Conservation (phyloP, 2,888 invertebrate species). For the Muscina levida region DNA sequence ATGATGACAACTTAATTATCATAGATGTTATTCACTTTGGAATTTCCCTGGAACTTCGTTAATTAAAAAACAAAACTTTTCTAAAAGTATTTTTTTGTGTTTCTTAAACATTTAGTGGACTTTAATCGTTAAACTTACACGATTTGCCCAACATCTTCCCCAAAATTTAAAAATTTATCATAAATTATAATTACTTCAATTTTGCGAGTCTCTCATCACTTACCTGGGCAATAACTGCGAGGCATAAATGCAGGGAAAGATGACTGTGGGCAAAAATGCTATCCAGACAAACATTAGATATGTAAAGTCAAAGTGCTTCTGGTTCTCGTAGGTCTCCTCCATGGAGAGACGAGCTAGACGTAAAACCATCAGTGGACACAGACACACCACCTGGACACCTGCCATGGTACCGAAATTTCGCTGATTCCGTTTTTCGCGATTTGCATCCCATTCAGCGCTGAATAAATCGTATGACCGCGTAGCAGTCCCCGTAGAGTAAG, state of each 20-base stretch:
- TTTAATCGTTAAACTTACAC: neutral
- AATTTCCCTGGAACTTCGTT: too few relatives aligned
- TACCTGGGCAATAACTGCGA: slow-evolving; percentile 85
- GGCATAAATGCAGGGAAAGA: slow-evolving; percentile 84
- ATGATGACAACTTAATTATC: too few relatives aligned
- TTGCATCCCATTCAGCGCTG: slow-evolving; percentile 82
- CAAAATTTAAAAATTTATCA: neutral
- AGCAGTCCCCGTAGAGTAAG: slow-evolving; percentile 62
- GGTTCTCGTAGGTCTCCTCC: slow-evolving; percentile 86
- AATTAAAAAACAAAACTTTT: slow-evolving; percentile 17
- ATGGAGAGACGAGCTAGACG: slow-evolving; percentile 84
- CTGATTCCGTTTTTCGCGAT: slow-evolving; percentile 85
- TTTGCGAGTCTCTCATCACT: slow-evolving; percentile 67
- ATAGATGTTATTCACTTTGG: too few relatives aligned
- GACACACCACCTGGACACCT: slow-evolving; percentile 84
- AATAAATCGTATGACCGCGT: slow-evolving; percentile 80
- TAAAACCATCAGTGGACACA: slow-evolving; percentile 85
- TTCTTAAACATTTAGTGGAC: slow-evolving; percentile 13
- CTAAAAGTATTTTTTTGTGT: slow-evolving; percentile 8
- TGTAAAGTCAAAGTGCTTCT: slow-evolving; percentile 84
- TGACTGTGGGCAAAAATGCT: slow-evolving; percentile 85
- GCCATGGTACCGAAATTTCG: slow-evolving; percentile 85
- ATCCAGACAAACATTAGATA: slow-evolving; percentile 86
- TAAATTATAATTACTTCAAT: too few relatives aligned
- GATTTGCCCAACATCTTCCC: neutral